These are phyloP conservation scores for Tragelaphus buxtoni DNA, from an alignment of 2,113 vertebrate species.

Conservation along the genomic window DNA sequence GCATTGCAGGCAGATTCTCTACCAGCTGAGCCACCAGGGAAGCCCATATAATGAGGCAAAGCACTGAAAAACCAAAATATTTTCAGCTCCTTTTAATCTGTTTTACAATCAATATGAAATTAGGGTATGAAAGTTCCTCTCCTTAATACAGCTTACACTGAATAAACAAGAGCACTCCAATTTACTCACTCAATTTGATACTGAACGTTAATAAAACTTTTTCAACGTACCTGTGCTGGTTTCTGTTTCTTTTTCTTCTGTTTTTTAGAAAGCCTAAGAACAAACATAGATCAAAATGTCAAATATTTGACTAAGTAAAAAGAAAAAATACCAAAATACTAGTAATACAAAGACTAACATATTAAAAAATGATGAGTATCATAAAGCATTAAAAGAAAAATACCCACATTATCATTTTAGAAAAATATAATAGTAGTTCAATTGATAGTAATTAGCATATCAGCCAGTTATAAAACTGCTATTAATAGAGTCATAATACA, in stretches of 20 bases:
- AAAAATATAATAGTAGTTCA: neutral
- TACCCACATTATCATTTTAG: neutral
- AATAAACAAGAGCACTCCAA: neutral
- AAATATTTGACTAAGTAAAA: neutral
- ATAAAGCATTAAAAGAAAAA: conserved; percentile 37
- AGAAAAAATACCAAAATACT: neutral
- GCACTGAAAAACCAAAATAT: neutral
- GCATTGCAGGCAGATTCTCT: neutral
- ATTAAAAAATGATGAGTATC: conserved; percentile 30
- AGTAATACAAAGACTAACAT: neutral
- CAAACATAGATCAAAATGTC: conserved; percentile 43
- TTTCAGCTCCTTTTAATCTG: neutral
- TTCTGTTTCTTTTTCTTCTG: conserved; percentile 93
- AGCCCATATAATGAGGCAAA: neutral
- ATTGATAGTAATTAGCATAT: neutral
- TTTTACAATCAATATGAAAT: neutral
- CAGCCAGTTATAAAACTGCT: neutral
- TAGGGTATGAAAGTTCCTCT: neutral
- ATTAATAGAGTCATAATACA: neutral
- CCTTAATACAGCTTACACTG: neutral
- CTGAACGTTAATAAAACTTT: neutral
- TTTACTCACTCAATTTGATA: neutral
- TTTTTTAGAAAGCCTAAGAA: conserved; percentile 90
- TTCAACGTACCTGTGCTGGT: conserved; percentile 73
- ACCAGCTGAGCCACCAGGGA: neutral